Conservation (phyloP, 2,113 vertebrate species). For the Deroptyus accipitrinus region DNA sequence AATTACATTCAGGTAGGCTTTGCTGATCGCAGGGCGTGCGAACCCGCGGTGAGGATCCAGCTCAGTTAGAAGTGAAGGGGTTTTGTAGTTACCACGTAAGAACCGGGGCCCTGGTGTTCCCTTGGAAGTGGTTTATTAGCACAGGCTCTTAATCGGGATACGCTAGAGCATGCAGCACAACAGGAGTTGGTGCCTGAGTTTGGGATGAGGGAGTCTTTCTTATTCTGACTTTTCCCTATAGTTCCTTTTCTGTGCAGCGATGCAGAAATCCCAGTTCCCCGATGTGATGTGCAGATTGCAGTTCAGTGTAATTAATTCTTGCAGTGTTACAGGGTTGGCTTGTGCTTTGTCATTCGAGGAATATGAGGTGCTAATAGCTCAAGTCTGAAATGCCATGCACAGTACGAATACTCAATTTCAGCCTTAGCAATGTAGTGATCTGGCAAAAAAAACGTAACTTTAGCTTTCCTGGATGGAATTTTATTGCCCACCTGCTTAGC, state of each 20-base stretch:
- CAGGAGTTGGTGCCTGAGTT: neutral
- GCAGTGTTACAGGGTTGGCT: neutral
- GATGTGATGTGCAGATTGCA: neutral
- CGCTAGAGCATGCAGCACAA: accelerated
- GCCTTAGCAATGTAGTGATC: neutral
- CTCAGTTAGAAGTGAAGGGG: accelerated
- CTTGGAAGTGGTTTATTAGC: accelerated
- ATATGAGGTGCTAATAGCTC: neutral
- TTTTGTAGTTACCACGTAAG: accelerated
- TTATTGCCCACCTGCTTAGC: neutral
- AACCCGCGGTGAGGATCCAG: accelerated
- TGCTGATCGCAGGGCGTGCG: accelerated
- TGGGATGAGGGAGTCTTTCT: no score
- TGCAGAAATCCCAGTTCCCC: neutral
- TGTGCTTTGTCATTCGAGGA: accelerated
- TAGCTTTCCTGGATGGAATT: neutral
- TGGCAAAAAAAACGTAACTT: neutral
- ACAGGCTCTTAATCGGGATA: accelerated
- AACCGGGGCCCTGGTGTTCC: accelerated
- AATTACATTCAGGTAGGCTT: constrained; percentile 86
- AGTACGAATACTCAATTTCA: neutral
- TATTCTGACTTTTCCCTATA: accelerated
- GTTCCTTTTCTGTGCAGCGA: neutral
- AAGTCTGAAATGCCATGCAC: neutral
- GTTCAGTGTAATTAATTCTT: neutral